phyloP scores from a whole-genome alignment of 2,797 vertebrate species.

The Argyrosomus regius region DNA sequence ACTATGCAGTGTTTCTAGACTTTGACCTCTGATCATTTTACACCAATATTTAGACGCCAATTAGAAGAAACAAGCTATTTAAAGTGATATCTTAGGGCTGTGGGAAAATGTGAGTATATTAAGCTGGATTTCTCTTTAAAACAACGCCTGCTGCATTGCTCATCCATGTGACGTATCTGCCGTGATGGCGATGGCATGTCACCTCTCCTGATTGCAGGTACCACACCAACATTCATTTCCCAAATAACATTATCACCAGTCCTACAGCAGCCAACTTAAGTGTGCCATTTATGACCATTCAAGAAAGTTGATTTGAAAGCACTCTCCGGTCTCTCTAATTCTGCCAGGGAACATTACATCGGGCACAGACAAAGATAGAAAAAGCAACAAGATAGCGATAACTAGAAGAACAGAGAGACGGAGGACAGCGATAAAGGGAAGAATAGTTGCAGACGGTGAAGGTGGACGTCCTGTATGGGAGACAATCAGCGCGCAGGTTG shows the following conservation, averaged over 20 bases:
- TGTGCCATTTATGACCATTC: conserved; percentile 48
- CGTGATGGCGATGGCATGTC: conserved; percentile 5
- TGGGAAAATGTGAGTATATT: background rate
- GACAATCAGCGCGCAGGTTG: conserved; percentile 79
- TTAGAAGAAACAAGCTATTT: background rate
- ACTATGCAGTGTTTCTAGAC: conserved; percentile 6
- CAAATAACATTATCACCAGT: conserved; percentile 54
- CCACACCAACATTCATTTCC: conserved; percentile 37
- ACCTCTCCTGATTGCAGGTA: conserved; percentile 20
- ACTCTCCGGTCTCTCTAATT: conserved; percentile 55
- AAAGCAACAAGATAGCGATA: conserved; percentile 66
- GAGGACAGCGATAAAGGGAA: conserved; percentile 58
- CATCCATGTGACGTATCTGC: conserved; percentile 17
- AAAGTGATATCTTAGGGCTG: background rate
- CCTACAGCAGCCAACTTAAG: conserved; percentile 43
- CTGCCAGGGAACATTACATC: conserved; percentile 57
- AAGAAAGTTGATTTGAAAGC: conserved; percentile 70
- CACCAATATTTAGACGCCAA: background rate
- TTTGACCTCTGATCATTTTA: background rate
- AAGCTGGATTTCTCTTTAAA: conserved; percentile 4
- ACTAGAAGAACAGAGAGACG: conserved; percentile 64
- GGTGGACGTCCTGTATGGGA: conserved; percentile 71
- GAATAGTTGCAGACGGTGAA: conserved; percentile 57
- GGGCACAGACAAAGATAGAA: conserved; percentile 60
- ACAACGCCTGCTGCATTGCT: background rate